Base-by-base conservation (phyloP, 2,888 invertebrate species). In the Eupithecia pulchellata region DNA sequence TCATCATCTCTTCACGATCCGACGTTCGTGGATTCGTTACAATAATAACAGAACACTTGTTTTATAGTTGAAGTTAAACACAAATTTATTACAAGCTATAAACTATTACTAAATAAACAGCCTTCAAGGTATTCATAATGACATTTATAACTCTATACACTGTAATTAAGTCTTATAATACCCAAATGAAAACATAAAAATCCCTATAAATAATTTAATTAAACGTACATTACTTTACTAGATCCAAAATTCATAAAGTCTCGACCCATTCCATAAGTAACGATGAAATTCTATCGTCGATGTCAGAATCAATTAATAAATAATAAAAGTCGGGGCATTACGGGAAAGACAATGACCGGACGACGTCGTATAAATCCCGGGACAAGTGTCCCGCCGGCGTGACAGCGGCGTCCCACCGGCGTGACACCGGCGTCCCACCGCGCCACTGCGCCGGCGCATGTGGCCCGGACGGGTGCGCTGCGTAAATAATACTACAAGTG, bases 301-400 rank as follows among this genome's bases (percentile, higher is more conserved):
- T 67, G 73, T 83, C 81, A 77, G 78, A 83, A 86, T 87, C 87
- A 87, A 88, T 89, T 89, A 88, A 89, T 89, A 89, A 88, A 88
- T 89, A 88, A 88, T 89, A 89, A 88, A 89, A 84, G 81, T 81
- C 79, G 78, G 82, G 81, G 80, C 82, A 84, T 84, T 84, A 86
- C 77, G 76, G 77, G 76, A 78, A 79, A 85, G 81, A 84, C 85
- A 84, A 84, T 83, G 82, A 75, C 79, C 79, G 72, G 79, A 78
- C 77, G 80, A 79, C 82, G 80, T 80, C 81, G 80, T 74, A 88
- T 89, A 89, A 88, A 89, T 89, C 82, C 76, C 81, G 80, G 82
- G 82, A 85, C 87, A 82, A 86, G 86, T 86, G 87, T 86, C 87
- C 86, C 84, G 67, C 83, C 80, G 76, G 83, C 76, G 80, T 72